Percentiles rank a stretch among this genome's conserved stretches.
Conservation (phyloP, 2,113 vertebrate species). For the Microtus pennsylvanicus region DNA sequence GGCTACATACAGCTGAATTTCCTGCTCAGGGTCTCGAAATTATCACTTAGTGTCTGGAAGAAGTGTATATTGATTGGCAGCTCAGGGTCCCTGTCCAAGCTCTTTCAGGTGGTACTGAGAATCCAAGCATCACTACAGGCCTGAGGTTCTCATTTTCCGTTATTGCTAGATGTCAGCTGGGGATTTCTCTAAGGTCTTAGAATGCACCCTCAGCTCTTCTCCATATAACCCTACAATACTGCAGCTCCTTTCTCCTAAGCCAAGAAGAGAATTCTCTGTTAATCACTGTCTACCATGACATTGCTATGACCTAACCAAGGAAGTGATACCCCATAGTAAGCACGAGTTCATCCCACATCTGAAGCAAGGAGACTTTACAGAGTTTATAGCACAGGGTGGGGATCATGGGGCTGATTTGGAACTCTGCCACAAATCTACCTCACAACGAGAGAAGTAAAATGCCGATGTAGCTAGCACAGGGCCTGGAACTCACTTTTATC, state of each 20-base stretch:
- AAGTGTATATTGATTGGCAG: background rate
- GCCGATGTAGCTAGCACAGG: background rate
- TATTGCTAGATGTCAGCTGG: background rate
- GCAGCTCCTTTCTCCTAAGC: background rate
- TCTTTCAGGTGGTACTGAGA: background rate
- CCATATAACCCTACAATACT: background rate
- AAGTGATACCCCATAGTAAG: background rate
- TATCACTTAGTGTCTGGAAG: background rate
- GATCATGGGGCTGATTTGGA: background rate
- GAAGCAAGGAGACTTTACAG: background rate
- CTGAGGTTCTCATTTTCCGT: background rate
- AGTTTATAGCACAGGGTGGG: background rate
- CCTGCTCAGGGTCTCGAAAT: background rate
- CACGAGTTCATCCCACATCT: background rate
- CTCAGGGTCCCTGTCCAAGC: background rate
- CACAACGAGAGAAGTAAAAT: background rate
- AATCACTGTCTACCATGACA: background rate
- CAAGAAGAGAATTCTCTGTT: background rate
- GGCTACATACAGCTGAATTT: background rate
- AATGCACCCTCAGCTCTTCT: background rate
- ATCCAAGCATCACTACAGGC: background rate
- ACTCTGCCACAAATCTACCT: background rate
- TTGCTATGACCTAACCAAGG: background rate
- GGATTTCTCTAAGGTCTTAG: background rate
- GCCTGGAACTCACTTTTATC: background rate